Base-by-base conservation (phyloP, 1,140 invertebrate genomes). In the Drosophila arawakana region DNA sequence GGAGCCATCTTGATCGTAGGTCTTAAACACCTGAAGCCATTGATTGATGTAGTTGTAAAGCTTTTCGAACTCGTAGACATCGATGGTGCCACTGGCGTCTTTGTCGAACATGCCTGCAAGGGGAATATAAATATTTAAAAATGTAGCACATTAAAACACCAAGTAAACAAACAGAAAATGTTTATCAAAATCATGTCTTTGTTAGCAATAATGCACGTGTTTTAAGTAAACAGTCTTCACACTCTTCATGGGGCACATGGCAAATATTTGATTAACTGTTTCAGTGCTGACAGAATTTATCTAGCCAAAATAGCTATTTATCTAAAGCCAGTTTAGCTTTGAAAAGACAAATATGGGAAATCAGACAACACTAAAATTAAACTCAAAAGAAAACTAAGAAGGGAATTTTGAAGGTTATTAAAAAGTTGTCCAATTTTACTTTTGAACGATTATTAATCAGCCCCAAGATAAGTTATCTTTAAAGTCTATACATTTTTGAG, bases 41-140 rank as follows among this genome's bases (percentile, higher is more conserved):
- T 97, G 95, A 90, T 97, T 97, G 39, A 98, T 96, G 85, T 98
- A 98, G 55, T 95, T 96, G 93, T 96, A 98, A 7, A 98, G 93
- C 78, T 96, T 95, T 83, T 96, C 95, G 92, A 98, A 98, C 93
- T 98, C 97, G 80, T 95, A 93, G 0, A 98, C 61, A 92, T 97
- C 96, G 78, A 98, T 98, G n/a, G 95, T 96, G n/a, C 97, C 97
- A 73, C 94, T 95, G 77, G 95, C 95, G 89, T 97, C 96, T 78
- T 94, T 94, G 91, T 98, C 97, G 94, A 98, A 98, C 96, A 98
- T 97, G 67, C 95, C 96, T 96, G n/a, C 30, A 54, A 63, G 5
- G 9, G 50, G 15, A 10, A 30, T 34, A 68, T 73, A 43, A 21
- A 21, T 21, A 21, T 21, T 21, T 21, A 21, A 62, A 58, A 52